A percentile compares a stretch with the other conserved stretches of the same genome.
These are phyloP conservation scores for Dioctria linearis DNA, from an alignment of 2,888 invertebrate species.

Conservation along the genomic window DNA sequence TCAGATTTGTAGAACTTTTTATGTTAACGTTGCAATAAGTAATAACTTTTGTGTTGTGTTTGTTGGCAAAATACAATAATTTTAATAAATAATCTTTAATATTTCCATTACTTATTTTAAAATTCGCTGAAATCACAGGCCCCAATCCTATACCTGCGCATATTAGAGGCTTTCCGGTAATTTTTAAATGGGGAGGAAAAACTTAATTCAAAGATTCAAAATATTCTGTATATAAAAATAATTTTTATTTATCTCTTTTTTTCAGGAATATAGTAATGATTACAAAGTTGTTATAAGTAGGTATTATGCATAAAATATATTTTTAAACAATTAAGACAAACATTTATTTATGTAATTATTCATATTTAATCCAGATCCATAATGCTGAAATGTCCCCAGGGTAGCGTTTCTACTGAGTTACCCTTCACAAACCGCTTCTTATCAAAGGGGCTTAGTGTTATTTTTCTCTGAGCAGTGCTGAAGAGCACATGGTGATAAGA, in stretches of 20 bases:
- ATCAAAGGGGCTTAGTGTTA: slow-evolving; percentile 13
- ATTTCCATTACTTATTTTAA: no score
- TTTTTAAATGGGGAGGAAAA: not conserved
- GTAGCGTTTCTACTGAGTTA: slow-evolving; percentile 11
- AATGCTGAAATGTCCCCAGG: no score
- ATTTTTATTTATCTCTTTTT: slow-evolving; percentile 10
- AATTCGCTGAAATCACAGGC: not conserved
- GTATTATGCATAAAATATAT: no score
- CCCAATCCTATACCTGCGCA: not conserved
- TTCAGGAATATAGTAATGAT: not conserved
- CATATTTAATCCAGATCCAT: no score
- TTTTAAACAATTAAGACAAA: no score
- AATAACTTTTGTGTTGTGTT: not conserved
- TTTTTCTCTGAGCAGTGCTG: not conserved
- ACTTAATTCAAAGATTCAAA: no score
- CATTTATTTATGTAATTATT: no score
- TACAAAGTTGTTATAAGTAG: no score
- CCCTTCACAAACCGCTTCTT: slow-evolving; percentile 18
- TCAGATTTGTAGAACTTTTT: not conserved
- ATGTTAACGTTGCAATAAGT: slow-evolving; percentile 6
- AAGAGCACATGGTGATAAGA: no score
- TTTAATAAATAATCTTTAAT: no score
- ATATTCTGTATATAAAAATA: no score
- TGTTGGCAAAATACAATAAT: no score
- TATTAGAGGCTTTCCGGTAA: slow-evolving; percentile 8